Base-by-base conservation (phyloP, 1,140 invertebrate genomes). In the Aphaenogaster ashmeadi region DNA sequence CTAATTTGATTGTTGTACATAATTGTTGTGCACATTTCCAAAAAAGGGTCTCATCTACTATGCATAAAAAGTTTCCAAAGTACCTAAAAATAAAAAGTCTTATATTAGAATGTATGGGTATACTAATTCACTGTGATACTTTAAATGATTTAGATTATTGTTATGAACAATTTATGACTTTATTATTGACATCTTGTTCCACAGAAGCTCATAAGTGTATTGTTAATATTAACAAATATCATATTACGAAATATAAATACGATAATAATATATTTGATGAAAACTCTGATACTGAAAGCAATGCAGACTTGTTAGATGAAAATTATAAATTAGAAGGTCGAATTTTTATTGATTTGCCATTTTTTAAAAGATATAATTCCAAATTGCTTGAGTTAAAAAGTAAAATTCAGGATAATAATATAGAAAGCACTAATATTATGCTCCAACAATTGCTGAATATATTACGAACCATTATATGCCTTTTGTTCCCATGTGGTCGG, bases 401-500 rank as follows among this genome's bases (percentile, higher is more conserved):
- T 52, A 72, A 9, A 5, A 44, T 67, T 38, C 2, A 67, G 8
- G 18, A 54, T 72, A 72, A 54, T 13, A 36, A 6, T n/a, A 44
- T n/a, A 72, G 6, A 44, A 50, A 7, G 7, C 13, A 33, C 36
- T 72, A 72, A 72, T 72, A 72, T 72, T 72, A 54, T 72, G 13
- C 50, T n/a, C 50, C 50, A 18, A 8, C 8, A 74, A 74, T 74
- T 44, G 41, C 67, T 0, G 67, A 69, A 13, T 74, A 74, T 36
- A 74, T 74, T n/a, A 74, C 71, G n/a, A 74, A 36, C 4, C 9
- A 52, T 74, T 74, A 74, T 36, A 74, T 74, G 71, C 71, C 50
- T 54, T 54, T 74, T 74, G 15, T 15, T 74, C 27, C 50, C 0
- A 54, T 74, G 71, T 74, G 50, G 50, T 54, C 71, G 8, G 71